Conservation (phyloP, 2,113 vertebrate species). For the Accipiter virgatus region DNA sequence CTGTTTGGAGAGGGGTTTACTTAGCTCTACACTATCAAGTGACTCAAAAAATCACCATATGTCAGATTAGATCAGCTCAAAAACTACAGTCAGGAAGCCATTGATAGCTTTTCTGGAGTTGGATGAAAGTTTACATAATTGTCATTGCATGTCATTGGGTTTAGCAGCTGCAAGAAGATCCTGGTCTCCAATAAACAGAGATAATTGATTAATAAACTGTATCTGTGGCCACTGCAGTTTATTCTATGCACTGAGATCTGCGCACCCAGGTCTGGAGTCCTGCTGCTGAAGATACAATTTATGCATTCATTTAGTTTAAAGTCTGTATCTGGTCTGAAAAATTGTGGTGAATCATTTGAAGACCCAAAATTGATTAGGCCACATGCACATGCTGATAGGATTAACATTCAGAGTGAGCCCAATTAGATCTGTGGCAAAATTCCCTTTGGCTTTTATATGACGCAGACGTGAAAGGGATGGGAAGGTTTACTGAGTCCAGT, state of each 20-base stretch:
- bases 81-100: slow-evolving; percentile 20
- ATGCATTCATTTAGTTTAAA: not conserved
- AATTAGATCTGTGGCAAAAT: not conserved
- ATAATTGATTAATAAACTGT: slow-evolving; percentile 49
- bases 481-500: not conserved
- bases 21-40: slow-evolving; percentile 10
- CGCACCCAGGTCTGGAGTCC: not conserved
- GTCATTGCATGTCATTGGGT: slow-evolving; percentile 21
- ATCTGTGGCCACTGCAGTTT: not conserved
- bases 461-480: not conserved
- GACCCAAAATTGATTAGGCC: not conserved
- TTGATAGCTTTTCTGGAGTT: slow-evolving; percentile 36
- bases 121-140: slow-evolving; percentile 37
- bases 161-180: slow-evolving; percentile 41
- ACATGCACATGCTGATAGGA: not conserved
- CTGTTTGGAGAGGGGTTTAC: slow-evolving; percentile 14
- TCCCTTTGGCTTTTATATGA: not conserved
- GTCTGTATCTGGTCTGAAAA: not conserved
- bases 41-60: slow-evolving; percentile 14
- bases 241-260: not conserved
- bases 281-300: not conserved
- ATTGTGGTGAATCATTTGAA: not conserved
- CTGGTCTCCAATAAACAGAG: slow-evolving; percentile 31
- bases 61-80: slow-evolving; percentile 44
- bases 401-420: not conserved